Percentiles rank a stretch among this genome's conserved stretches.
Evolutionary conservation across 2,888 invertebrate species (phyloP).

Genomic region (Balanococcus diminutus): DNA sequence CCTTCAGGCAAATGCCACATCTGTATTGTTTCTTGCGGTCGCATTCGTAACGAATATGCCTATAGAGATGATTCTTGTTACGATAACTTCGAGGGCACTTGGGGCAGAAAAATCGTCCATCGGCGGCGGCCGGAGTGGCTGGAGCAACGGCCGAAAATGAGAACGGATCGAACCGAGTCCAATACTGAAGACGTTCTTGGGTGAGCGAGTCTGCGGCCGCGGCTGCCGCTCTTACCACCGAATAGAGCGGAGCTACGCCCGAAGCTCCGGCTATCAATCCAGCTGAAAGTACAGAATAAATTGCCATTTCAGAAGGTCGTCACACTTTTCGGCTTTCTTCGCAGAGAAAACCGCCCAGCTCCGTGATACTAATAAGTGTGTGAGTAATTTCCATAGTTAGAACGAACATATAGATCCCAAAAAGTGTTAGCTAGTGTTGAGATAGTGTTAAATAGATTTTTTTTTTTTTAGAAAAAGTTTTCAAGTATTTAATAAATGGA

Average conservation of each 20-base stretch:
- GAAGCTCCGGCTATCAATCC: constrained; percentile 51
- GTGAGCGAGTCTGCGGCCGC: constrained; percentile 53
- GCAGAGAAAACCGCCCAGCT: not conserved
- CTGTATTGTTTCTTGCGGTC: constrained; percentile 62
- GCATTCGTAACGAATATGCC: constrained; percentile 62
- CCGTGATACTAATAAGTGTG: not conserved
- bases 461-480: not conserved
- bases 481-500: too few relatives aligned
- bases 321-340: not conserved
- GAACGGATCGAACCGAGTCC: constrained; percentile 55
- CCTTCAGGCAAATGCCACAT: constrained; percentile 61
- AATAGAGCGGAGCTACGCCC: constrained; percentile 45
- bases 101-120: constrained; percentile 57
- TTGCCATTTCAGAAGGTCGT: not conserved
- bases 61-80: constrained; percentile 57
- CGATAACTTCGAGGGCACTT: constrained; percentile 58
- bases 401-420: not conserved
- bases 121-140: constrained; percentile 30
- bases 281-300: not conserved
- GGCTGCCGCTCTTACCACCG: constrained; percentile 50
- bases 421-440: not conserved
- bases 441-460: not conserved
- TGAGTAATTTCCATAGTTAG: not conserved
- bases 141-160: constrained; percentile 48
- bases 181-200: constrained; percentile 57